Evolutionary conservation across 2,797 vertebrate species (phyloP), one percentile per base, ranked within the genome.

Genomic region (Syncerus caffer): DNA sequence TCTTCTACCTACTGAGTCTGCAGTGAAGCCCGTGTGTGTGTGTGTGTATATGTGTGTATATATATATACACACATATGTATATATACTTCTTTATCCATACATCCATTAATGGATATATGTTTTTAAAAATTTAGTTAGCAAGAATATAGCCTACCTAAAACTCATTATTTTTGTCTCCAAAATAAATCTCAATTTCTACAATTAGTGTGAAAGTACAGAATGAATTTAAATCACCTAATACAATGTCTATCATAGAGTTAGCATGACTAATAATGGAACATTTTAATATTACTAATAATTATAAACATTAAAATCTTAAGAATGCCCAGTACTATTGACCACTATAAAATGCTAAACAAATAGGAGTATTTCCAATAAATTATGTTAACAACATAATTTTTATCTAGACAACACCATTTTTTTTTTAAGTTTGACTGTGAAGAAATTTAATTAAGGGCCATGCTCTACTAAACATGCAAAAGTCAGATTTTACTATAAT

Each of bases 121-220:
- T 29, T 45, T 80, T 71, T 7, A 29, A 89, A 78, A 83, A 50
- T 29, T 60, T 10, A 78, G 25, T 53, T 50, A 89, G 8, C 5
- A 25, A 87, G 47, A 83, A 57, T 47, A 19, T 2, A 79, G 8
- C 29, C 23, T 85, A 57, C 12, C 14, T 34, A 25, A 88, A 67
- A 82, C 31, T 82, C 82, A 51, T 14, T 58, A 55, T 34, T 55
- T 93, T 88, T 62, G 29, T 89, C 51, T 38, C 31, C 38, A 47
- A 34, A 94, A 55, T 92, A 92, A 92, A 82, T 78, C 25, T 86
- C 34, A 74, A 55, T 7, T 83, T 85, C 16, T 79, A 0, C 50
- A 92, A 38, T 47, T 80, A 29, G 6, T 38, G 11, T 95, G n/a
- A 95, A 97, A 82, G 38, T 87, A 86, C 47, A 90, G 11, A 76